These are phyloP conservation scores for Arenicola marina DNA, from an alignment of 2,888 invertebrate genomes.

Conservation along the genomic window DNA sequence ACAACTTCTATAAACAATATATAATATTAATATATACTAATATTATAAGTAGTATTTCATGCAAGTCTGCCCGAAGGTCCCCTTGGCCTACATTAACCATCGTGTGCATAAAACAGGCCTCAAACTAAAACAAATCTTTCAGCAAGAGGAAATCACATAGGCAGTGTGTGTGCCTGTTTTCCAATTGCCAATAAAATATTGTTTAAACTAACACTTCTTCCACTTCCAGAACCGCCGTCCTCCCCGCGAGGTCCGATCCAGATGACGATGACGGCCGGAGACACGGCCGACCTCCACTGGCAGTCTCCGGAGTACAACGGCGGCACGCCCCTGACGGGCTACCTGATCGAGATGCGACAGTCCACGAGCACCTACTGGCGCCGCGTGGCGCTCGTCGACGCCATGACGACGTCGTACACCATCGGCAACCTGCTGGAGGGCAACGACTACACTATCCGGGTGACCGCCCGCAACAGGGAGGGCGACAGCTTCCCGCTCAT, in stretches of 20 bases:
- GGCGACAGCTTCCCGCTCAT: constrained; percentile 34
- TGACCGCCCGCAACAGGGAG: constrained; percentile 46
- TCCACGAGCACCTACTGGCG: constrained; percentile 83
- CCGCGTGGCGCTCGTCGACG: constrained; percentile 76
- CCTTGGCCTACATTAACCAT: too few relatives aligned
- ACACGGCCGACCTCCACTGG: constrained; percentile 57
- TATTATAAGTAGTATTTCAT: too few relatives aligned
- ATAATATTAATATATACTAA: too few relatives aligned
- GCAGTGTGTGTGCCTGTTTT: too few relatives aligned
- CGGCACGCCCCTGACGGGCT: constrained; percentile 55
- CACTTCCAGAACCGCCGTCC: constrained; percentile 65
- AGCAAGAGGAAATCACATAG: too few relatives aligned
- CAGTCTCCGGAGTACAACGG: constrained; percentile 59
- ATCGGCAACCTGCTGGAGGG: constrained; percentile 36
- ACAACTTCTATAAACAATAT: too few relatives aligned
- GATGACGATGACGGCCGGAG: constrained; percentile 46
- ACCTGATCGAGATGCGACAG: constrained; percentile 47
- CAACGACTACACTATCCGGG: constrained; percentile 56
- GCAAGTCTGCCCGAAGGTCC: too few relatives aligned
- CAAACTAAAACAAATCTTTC: too few relatives aligned
- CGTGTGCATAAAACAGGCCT: too few relatives aligned
- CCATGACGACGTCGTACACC: constrained; percentile 20
- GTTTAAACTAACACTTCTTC: not conserved
- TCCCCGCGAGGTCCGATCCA: constrained; percentile 82
- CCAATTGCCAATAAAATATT: too few relatives aligned